Evolutionary conservation across 2,797 vertebrate genomes (phyloP).

Genomic region (Sphaeramia orbicularis): DNA sequence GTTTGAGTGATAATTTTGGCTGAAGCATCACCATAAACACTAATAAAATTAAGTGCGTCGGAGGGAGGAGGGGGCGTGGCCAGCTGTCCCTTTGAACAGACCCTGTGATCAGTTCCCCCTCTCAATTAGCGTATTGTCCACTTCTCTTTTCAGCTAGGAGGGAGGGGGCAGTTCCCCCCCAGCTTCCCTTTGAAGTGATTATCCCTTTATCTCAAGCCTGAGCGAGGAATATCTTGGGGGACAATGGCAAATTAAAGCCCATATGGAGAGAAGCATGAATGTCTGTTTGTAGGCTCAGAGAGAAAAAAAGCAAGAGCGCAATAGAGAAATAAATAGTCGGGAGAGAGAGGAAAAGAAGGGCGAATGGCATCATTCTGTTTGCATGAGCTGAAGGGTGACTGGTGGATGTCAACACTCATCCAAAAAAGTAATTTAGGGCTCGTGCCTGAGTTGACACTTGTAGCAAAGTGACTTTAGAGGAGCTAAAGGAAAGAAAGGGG

Average conservation of each 20-base stretch:
- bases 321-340: constrained; percentile 65
- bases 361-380: constrained; percentile 66
- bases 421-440: constrained; percentile 73
- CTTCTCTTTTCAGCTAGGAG: constrained; percentile 89
- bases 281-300: constrained; percentile 71
- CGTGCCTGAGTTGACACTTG: constrained; percentile 78
- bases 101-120: constrained; percentile 95
- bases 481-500: constrained; percentile 35
- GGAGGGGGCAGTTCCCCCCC: constrained; percentile 90
- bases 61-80: constrained; percentile 61
- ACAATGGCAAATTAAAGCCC: constrained; percentile 94
- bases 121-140: constrained; percentile 97
- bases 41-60: constrained; percentile 96
- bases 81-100: constrained; percentile 81
- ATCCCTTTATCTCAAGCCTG: constrained; percentile 99
- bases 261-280: constrained; percentile 86
- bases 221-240: constrained; percentile 92
- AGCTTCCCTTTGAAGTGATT: constrained; percentile 96
- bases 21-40: constrained; percentile 83
- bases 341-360: constrained; percentile 19
- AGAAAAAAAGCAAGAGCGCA: constrained; percentile 33
- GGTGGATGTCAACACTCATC: constrained; percentile 67
- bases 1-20: constrained; percentile 78
- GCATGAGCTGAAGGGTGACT: constrained; percentile 59
- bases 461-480: constrained; percentile 69